Conservation (phyloP, 2,797 vertebrate species). For the Helicolenus hilgendorfi region DNA sequence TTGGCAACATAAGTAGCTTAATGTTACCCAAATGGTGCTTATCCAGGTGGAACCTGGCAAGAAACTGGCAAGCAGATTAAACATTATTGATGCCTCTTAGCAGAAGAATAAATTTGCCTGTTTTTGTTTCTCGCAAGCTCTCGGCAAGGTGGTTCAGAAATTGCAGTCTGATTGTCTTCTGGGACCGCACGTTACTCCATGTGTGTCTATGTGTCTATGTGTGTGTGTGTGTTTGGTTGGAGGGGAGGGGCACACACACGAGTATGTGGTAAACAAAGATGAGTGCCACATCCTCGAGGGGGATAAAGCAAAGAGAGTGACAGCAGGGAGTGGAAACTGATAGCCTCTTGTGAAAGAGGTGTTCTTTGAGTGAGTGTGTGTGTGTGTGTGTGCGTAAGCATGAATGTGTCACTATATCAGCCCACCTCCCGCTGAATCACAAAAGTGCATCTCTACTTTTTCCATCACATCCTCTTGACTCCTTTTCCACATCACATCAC, state of each 20-base stretch:
- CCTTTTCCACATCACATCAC: conserved; percentile 51
- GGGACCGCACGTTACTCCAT: neutral
- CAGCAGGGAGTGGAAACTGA: conserved; percentile 52
- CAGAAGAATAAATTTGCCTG: conserved; percentile 48
- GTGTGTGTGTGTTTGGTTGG: neutral
- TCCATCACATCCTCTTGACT: conserved; percentile 39
- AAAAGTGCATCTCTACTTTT: conserved; percentile 32
- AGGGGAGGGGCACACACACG: neutral
- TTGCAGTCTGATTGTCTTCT: conserved; percentile 33
- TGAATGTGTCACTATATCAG: conserved; percentile 22
- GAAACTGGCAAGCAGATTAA: conserved; percentile 53
- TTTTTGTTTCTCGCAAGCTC: conserved; percentile 47
- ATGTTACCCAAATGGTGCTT: conserved; percentile 59
- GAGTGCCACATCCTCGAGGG: conserved; percentile 59
- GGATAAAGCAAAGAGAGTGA: conserved; percentile 59
- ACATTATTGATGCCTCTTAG: conserved; percentile 58
- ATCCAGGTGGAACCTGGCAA: conserved; percentile 62
- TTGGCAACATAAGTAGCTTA: conserved; percentile 48
- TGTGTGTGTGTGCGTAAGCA: conserved; percentile 1
- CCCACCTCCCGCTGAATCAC: conserved; percentile 45
- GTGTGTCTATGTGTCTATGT: conserved; percentile 1
- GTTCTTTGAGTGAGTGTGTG: conserved; percentile 9
- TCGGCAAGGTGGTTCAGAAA: conserved; percentile 47
- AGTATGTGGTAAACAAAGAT: conserved; percentile 69
- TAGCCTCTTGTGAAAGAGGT: conserved; percentile 36